These are phyloP conservation scores for Ovis canadensis DNA, from an alignment of 2,113 vertebrate genomes.

Conservation along the genomic window DNA sequence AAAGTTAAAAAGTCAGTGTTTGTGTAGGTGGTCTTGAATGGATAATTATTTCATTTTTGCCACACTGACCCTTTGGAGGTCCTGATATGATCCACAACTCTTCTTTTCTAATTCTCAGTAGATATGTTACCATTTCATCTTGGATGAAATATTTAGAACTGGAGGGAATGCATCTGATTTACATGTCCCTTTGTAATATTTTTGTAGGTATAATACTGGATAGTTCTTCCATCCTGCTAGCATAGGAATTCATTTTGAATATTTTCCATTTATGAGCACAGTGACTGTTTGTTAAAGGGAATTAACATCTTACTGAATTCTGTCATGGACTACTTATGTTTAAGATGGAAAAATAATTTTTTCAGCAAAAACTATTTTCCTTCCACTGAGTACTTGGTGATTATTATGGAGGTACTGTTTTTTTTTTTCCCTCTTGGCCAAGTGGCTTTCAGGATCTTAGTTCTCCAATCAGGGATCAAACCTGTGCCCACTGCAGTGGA, in stretches of 20 bases:
- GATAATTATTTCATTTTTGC: neutral
- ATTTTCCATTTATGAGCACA: neutral
- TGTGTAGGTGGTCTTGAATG: neutral
- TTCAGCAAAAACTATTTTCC: neutral
- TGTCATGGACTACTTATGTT: neutral
- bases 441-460: neutral
- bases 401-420: neutral
- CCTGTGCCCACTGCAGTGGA: neutral
- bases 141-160: neutral
- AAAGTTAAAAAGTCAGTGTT: neutral
- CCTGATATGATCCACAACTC: neutral
- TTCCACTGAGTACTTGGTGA: neutral
- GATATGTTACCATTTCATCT: neutral
- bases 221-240: neutral
- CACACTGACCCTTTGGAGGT: neutral
- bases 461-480: neutral
- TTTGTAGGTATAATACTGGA: neutral
- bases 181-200: neutral
- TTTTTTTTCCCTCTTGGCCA: neutral
- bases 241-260: neutral
- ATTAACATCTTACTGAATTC: neutral
- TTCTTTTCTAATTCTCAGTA: neutral
- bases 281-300: neutral
- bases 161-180: neutral
- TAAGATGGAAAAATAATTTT: neutral